Conservation (phyloP, 2,113 vertebrate species). For the Cichladusa arquata region DNA sequence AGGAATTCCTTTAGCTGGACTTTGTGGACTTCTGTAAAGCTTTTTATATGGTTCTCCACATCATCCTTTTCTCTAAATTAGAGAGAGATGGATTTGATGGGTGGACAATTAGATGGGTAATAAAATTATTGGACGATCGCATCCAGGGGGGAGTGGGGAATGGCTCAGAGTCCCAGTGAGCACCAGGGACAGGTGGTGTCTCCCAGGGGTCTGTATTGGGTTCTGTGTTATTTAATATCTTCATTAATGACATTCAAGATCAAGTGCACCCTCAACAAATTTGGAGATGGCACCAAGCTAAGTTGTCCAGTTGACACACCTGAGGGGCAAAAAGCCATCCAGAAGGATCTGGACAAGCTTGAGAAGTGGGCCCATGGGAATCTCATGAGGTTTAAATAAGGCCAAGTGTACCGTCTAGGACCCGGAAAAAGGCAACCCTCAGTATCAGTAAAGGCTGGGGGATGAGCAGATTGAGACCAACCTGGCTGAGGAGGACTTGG, state of each 20-base stretch:
- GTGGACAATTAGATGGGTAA: background rate
- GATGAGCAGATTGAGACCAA: background rate
- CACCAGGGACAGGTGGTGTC: background rate
- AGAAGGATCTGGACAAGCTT: background rate
- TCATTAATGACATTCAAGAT: background rate
- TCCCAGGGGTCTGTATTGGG: background rate
- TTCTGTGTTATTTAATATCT: background rate
- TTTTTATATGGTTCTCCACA: background rate
- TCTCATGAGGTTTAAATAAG: background rate
- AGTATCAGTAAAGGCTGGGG: background rate
- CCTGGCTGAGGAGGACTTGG: background rate
- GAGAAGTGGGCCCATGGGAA: background rate
- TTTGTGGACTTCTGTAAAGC: background rate
- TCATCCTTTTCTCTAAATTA: background rate
- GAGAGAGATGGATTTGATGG: background rate
- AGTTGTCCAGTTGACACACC: background rate
- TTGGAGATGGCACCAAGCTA: background rate
- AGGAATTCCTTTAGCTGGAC: background rate
- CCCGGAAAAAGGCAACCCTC: no score
- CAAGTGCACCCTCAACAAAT: fast-evolving
- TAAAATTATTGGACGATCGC: fast-evolving
- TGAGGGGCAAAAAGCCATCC: fast-evolving
- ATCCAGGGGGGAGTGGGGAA: fast-evolving
- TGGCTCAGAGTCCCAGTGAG: background rate
- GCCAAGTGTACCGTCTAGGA: background rate